phyloP scores from a whole-genome alignment of 2,113 vertebrate genomes.

The Crotophaga sulcirostris region DNA sequence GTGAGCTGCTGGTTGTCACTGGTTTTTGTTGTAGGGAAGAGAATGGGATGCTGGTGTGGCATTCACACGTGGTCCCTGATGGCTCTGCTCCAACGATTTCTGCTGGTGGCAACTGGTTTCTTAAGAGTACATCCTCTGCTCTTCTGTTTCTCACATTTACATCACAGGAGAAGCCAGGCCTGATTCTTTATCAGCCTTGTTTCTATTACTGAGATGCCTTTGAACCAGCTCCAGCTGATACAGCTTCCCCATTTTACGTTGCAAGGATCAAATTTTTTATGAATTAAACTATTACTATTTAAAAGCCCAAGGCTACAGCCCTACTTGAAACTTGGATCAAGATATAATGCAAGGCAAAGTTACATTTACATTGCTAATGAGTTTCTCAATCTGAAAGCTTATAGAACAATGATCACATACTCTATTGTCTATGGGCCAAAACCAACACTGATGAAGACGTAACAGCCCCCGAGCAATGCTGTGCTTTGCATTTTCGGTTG shows the following conservation, averaged over 20 bases:
- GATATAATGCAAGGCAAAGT: background rate
- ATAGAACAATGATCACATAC: background rate
- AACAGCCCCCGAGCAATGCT: background rate
- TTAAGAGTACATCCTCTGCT: background rate
- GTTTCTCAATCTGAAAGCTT: slow-evolving; percentile 11
- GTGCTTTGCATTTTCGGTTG: background rate
- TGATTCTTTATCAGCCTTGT: background rate
- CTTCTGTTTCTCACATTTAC: background rate
- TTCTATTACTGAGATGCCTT: background rate
- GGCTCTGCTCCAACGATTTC: background rate
- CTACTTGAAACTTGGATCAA: background rate
- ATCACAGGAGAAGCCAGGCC: background rate
- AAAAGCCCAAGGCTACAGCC: background rate
- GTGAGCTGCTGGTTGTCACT: background rate
- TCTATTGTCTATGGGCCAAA: background rate
- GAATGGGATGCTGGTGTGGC: background rate
- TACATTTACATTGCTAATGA: background rate
- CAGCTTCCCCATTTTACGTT: background rate
- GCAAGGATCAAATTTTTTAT: background rate
- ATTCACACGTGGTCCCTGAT: fast-evolving
- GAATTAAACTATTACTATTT: background rate
- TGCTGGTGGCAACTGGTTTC: background rate
- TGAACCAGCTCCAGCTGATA: background rate
- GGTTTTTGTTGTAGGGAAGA: background rate
- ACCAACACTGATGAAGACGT: background rate